Base-by-base conservation (phyloP, 2,113 vertebrate genomes). In the Psilopogon haemacephalus region DNA sequence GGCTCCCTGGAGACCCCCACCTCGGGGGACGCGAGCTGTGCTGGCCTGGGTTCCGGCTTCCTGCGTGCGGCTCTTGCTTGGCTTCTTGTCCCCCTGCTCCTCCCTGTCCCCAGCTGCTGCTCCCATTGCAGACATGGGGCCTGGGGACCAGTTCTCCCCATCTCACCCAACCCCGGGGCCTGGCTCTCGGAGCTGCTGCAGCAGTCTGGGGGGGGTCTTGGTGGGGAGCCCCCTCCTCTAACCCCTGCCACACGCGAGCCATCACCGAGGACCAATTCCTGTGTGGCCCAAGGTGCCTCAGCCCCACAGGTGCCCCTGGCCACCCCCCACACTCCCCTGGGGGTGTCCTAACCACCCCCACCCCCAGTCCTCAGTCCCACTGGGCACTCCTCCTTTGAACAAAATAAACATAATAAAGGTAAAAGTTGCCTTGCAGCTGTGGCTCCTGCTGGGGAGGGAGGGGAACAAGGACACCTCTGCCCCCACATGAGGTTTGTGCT, bases 391-490 rank as follows among this genome's bases (percentile, higher is more conserved):
- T 42, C 35, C 48, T 84, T 60, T 40, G 35, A 26, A 24, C 23
- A 50, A 50, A 50, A 50, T 50, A 50, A 65, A 63, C 46, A 63
- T 27, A 95, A 95, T 96, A 94, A 94, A 93, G 63, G 38, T 68
- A 56, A 83, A 68, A 2, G 6, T 75, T 11, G 32, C 50, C 11
- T 0, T 6, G 83, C 28, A 30, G 40, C 78, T 30, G 63, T 56
- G 33, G 78, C 74, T 93, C 58, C 58, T 89, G 76, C 84, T 11
- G 0, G 23, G 73, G 40, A 4, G 86, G 85, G 50, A 69, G 15
- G 27, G 40, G 37, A 24, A 6, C 9, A 3, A 26, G 40, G 71
- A 52, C 1, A 2, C 0, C 44, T 58, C 18, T 17, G 46, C 46
- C 67, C n/a, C 32, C 5, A 12, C 0, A 4, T n/a, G 35, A 32